These are phyloP conservation scores for Opisthocomus hoazin DNA, from an alignment of 2,113 vertebrate species.

Conservation along the genomic window DNA sequence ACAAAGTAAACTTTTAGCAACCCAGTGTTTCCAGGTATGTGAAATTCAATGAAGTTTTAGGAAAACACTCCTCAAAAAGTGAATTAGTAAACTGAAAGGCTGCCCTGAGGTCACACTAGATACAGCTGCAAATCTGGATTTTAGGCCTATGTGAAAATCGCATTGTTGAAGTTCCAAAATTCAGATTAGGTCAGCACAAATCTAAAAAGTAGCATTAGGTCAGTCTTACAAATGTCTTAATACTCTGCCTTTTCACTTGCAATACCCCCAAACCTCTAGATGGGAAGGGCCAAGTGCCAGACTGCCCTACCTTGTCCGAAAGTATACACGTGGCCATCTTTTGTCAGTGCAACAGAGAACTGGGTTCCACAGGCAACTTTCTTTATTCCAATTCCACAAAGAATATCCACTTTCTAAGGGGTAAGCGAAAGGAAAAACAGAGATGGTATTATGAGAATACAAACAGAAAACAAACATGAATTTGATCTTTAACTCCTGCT, in stretches of 20 bases:
- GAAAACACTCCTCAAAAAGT: neutral
- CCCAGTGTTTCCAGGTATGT: fast-evolving
- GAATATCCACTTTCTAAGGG: slow-evolving; percentile 81
- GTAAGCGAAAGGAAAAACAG: neutral
- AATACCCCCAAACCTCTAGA: neutral
- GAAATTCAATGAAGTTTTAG: neutral
- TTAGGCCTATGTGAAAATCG: neutral
- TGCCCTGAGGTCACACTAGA: neutral
- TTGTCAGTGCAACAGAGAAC: slow-evolving; percentile 82
- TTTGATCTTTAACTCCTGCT: neutral
- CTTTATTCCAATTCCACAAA: slow-evolving; percentile 84
- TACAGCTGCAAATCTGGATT: neutral
- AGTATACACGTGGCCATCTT: slow-evolving; percentile 82
- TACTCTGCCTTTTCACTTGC: neutral
- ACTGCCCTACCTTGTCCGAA: slow-evolving; percentile 81
- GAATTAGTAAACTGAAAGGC: neutral
- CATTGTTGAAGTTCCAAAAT: neutral
- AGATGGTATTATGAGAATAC: neutral
- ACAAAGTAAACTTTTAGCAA: neutral
- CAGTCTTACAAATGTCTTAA: neutral
- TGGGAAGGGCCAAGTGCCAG: neutral
- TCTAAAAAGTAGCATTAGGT: neutral
- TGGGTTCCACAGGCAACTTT: slow-evolving; percentile 86
- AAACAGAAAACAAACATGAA: neutral
- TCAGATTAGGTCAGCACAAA: neutral